Conservation (phyloP, 2,797 vertebrate genomes). For the Anguilla obscura region DNA sequence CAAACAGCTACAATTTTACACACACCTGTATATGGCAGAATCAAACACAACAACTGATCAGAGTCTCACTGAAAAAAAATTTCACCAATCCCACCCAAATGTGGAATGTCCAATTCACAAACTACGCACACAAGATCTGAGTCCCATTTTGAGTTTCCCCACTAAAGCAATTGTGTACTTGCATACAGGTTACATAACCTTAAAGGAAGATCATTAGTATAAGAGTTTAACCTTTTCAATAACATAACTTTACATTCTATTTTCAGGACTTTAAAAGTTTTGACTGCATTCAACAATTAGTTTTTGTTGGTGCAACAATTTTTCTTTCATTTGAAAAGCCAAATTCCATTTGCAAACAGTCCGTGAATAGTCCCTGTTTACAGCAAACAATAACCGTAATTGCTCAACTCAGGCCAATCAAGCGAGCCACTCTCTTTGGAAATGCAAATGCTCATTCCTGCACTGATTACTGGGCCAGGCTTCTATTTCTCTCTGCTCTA, state of each 20-base stretch:
- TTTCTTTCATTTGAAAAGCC: slow-evolving; percentile 69
- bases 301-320: slow-evolving; percentile 50
- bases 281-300: slow-evolving; percentile 15
- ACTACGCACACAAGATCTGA: neutral
- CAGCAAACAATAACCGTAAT: slow-evolving; percentile 80
- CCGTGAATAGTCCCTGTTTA: slow-evolving; percentile 73
- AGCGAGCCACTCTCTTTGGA: slow-evolving; percentile 70
- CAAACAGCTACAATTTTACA: neutral
- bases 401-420: slow-evolving; percentile 78
- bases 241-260: neutral
- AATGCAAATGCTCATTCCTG: slow-evolving; percentile 74
- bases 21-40: neutral
- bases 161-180: neutral
- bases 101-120: neutral
- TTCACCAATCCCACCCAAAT: too few relatives aligned
- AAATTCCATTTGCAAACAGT: slow-evolving; percentile 74
- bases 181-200: too few relatives aligned
- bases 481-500: slow-evolving; percentile 66
- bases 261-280: neutral
- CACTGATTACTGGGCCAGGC: slow-evolving; percentile 74
- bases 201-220: neutral
- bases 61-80: neutral
- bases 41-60: neutral
- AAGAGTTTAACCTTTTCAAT: neutral
- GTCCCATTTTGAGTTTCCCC: neutral